phyloP scores from a whole-genome alignment of 2,888 invertebrate species.

The Scaptomyza reducta region DNA sequence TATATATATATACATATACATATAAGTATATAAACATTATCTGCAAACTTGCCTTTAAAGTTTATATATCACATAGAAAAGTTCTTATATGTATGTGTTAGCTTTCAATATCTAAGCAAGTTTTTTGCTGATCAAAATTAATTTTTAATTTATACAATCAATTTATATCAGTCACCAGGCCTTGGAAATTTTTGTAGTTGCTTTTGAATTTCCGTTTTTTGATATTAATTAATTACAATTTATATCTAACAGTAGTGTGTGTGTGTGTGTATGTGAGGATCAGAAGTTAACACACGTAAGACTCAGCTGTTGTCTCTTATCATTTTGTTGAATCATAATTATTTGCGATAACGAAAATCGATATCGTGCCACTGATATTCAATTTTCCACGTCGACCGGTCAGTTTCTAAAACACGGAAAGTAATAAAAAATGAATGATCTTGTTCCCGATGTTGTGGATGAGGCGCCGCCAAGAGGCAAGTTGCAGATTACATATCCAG shows the following conservation, averaged over 20 bases:
- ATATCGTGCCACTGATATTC: conserved; percentile 22
- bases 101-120: conserved; percentile 17
- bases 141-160: conserved; percentile 18
- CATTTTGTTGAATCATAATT: conserved; percentile 38
- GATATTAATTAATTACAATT: conserved; percentile 64
- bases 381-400: conserved; percentile 23
- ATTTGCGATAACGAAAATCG: conserved; percentile 42
- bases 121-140: conserved; percentile 42
- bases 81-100: neutral
- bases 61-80: neutral
- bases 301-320: conserved; percentile 36
- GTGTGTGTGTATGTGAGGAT: conserved; percentile 6
- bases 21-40: too few species aligned
- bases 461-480: conserved; percentile 49
- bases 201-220: conserved; percentile 5
- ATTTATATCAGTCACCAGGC: conserved; percentile 41
- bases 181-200: conserved; percentile 19
- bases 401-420: conserved; percentile 9
- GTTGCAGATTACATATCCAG: conserved; percentile 66
- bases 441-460: conserved; percentile 78
- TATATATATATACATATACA: too few species aligned
- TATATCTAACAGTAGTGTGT: neutral
- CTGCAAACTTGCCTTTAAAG: neutral
- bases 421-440: conserved; percentile 55
- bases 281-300: conserved; percentile 9